These are phyloP conservation scores for Kryptolebias ocellatus DNA, from an alignment of 2,797 vertebrate species.

Conservation along the genomic window DNA sequence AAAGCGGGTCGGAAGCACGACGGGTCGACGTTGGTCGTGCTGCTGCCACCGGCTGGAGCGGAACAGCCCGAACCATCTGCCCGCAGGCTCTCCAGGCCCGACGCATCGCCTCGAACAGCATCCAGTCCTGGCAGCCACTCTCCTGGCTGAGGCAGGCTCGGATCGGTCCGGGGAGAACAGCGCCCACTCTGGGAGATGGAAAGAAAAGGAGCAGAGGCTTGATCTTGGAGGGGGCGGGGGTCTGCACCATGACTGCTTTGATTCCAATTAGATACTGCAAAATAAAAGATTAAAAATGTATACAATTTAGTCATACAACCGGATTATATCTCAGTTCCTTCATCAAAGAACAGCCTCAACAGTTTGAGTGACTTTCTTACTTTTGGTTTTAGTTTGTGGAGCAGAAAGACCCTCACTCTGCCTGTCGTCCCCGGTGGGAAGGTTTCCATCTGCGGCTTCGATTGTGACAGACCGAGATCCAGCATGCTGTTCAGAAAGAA, in stretches of 20 bases:
- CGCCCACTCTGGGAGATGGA: constrained; percentile 69
- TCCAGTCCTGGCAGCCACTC: constrained; percentile 69
- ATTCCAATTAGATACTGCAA: constrained; percentile 68
- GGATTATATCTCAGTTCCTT: not conserved
- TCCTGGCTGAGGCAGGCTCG: constrained; percentile 53
- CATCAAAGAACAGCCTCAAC: not conserved
- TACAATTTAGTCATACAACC: constrained; percentile 11
- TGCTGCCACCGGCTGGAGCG: constrained; percentile 41
- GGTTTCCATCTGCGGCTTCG: constrained; percentile 46
- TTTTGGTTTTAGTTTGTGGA: constrained; percentile 61
- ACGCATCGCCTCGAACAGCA: constrained; percentile 27
- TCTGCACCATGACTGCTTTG: constrained; percentile 44
- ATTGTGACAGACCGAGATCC: constrained; percentile 37
- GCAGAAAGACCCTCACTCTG: constrained; percentile 42
- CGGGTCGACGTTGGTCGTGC: constrained; percentile 19
- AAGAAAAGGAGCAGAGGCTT: constrained; percentile 62
- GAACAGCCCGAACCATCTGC: constrained; percentile 58
- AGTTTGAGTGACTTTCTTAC: constrained; percentile 36
- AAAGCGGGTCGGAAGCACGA: constrained; percentile 63
- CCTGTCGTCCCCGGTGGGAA: constrained; percentile 47
- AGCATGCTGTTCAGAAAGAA: constrained; percentile 38
- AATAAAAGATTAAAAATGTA: not conserved
- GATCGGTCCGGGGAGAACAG: constrained; percentile 68
- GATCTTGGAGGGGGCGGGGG: constrained; percentile 56
- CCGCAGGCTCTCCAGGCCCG: constrained; percentile 58